Conservation (phyloP, 1,140 invertebrate species). For the Penaeus vannamei region DNA sequence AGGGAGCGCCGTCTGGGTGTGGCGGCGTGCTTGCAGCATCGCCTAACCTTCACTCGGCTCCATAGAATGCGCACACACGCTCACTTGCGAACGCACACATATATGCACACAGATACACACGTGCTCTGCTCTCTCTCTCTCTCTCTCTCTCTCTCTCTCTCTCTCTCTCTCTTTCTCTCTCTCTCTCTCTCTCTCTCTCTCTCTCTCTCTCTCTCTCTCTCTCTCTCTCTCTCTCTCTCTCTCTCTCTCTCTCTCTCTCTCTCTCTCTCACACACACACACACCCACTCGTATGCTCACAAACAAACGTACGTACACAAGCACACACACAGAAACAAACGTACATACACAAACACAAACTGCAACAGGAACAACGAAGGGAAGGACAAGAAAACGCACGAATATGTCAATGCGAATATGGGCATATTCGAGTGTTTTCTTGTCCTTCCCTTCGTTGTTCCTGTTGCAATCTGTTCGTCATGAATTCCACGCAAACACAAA, state of each 20-base stretch:
- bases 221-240: constrained; percentile 25
- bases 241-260: not conserved
- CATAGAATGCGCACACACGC: not conserved
- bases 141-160: not conserved
- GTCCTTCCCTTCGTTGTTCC: too few species aligned
- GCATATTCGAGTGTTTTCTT: too few species aligned
- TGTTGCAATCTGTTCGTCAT: too few species aligned
- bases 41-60: too few species aligned
- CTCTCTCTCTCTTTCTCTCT: constrained; percentile 12
- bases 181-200: constrained; percentile 25
- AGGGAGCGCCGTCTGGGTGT: too few species aligned
- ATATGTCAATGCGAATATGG: too few species aligned
- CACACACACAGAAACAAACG: not conserved
- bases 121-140: too few species aligned
- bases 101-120: too few species aligned
- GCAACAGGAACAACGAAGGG: too few species aligned
- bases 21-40: too few species aligned
- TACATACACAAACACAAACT: not conserved
- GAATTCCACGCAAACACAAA: not conserved
- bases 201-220: constrained; percentile 25
- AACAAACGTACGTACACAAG: not conserved
- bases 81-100: too few species aligned
- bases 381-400: too few species aligned
- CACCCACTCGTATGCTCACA: not conserved
- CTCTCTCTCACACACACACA: not conserved